Percentiles rank a stretch among this genome's conserved stretches.
Conservation (phyloP, 1,140 invertebrate genomes). For the Rhysida immarginata region DNA sequence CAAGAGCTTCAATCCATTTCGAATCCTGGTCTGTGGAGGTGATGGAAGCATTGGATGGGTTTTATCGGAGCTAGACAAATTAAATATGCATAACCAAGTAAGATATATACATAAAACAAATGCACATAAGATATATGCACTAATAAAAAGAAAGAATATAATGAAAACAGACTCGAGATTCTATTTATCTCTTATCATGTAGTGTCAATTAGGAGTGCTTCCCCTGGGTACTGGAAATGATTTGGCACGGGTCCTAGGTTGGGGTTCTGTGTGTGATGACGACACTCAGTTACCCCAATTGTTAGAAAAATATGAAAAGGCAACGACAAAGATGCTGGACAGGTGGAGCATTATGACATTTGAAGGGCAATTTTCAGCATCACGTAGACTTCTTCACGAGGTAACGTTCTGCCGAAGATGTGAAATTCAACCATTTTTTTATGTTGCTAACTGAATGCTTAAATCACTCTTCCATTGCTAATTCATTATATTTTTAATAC, state of each 20-base stretch:
- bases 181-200: conserved; percentile 22
- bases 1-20: conserved; percentile 76
- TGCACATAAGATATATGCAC: too few relatives aligned
- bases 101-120: too few relatives aligned
- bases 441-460: too few relatives aligned
- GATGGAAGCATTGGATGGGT: conserved; percentile 92
- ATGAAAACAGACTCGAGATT: too few relatives aligned
- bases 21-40: conserved; percentile 80
- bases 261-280: conserved; percentile 88
- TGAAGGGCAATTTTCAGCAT: conserved; percentile 26
- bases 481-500: too few relatives aligned
- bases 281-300: conserved; percentile 82
- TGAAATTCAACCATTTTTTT: too few relatives aligned
- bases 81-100: conserved; percentile 66
- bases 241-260: conserved; percentile 81
- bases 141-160: too few relatives aligned
- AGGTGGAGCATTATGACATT: conserved; percentile 91
- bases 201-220: conserved; percentile 79
- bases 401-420: too few relatives aligned
- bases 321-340: conserved; percentile 90
- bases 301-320: conserved; percentile 82
- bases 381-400: conserved; percentile 28
- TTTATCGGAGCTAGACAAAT: conserved; percentile 75
- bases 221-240: conserved; percentile 93
- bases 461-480: too few relatives aligned